Evolutionary conservation across 1,140 invertebrate genomes (phyloP).

Genomic region (Pantala flavescens): DNA sequence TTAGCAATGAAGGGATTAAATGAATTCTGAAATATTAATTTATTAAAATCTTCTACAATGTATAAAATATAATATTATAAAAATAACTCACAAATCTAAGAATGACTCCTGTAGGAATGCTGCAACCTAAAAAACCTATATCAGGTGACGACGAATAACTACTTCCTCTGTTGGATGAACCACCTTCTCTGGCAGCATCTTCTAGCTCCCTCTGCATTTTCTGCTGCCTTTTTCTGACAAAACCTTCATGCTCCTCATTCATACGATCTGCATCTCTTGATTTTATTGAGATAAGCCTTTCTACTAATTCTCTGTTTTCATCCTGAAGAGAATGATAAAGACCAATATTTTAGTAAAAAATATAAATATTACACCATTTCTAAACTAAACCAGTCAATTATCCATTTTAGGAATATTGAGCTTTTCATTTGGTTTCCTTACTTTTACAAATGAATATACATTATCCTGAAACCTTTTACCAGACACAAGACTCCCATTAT

Average conservation of each 20-base stretch:
- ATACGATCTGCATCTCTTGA: constrained; percentile 86
- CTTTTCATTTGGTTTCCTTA: no score
- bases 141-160: constrained; percentile 14
- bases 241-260: constrained; percentile 90
- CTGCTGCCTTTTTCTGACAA: constrained; percentile 73
- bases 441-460: no score
- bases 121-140: constrained; percentile 38
- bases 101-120: constrained; percentile 57
- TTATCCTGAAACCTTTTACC: no score
- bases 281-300: constrained; percentile 81
- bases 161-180: constrained; percentile 37
- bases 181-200: constrained; percentile 70
- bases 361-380: not conserved
- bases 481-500: no score
- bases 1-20: no score
- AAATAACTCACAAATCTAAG: constrained; percentile 61
- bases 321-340: constrained; percentile 48
- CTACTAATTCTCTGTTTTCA: constrained; percentile 79
- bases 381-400: not conserved
- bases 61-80: not conserved
- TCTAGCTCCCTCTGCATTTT: constrained; percentile 82
- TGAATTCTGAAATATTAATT: no score
- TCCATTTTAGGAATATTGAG: no score
- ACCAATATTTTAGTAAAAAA: not conserved
- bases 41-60: no score